These are phyloP conservation scores for Steinernema khuongi DNA, from an alignment of 1,140 invertebrate species.

Conservation along the genomic window DNA sequence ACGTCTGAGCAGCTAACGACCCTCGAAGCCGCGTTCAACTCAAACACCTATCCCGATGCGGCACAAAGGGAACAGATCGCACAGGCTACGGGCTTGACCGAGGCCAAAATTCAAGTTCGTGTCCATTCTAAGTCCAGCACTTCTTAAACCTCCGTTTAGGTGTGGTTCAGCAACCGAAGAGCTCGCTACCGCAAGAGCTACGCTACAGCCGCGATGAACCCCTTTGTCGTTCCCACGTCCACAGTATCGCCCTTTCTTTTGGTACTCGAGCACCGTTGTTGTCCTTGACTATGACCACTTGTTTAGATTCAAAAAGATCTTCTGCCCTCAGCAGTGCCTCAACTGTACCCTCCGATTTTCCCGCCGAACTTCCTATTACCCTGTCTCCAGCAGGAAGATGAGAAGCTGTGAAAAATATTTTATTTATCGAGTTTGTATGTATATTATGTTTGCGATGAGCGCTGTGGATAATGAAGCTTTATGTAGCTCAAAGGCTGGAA, in stretches of 20 bases:
- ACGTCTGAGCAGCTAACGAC: constrained; percentile 97
- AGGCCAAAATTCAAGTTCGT: constrained; percentile 53
- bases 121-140: not conserved
- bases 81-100: constrained; percentile 41
- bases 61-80: constrained; percentile 41
- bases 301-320: not conserved
- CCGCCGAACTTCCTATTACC: not conserved
- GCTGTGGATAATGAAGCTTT: not conserved
- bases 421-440: not conserved
- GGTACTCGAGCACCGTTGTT: not conserved
- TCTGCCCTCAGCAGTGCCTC: not conserved
- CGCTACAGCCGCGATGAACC: not conserved
- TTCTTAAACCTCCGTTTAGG: constrained; percentile 40
- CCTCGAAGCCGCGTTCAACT: constrained; percentile 77
- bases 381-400: not conserved
- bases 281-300: not conserved
- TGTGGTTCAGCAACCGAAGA: constrained; percentile 54
- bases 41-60: constrained; percentile 60
- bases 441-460: not conserved
- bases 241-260: constrained; percentile 3
- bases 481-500: not conserved
- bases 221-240: not conserved
- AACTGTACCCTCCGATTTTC: not conserved
- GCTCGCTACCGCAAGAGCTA: constrained; percentile 46
- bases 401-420: not conserved